A percentile compares a stretch with the other conserved stretches of the same genome.
phyloP scores from a whole-genome alignment of 1,140 invertebrate genomes.

The Drosophila arawakana region DNA sequence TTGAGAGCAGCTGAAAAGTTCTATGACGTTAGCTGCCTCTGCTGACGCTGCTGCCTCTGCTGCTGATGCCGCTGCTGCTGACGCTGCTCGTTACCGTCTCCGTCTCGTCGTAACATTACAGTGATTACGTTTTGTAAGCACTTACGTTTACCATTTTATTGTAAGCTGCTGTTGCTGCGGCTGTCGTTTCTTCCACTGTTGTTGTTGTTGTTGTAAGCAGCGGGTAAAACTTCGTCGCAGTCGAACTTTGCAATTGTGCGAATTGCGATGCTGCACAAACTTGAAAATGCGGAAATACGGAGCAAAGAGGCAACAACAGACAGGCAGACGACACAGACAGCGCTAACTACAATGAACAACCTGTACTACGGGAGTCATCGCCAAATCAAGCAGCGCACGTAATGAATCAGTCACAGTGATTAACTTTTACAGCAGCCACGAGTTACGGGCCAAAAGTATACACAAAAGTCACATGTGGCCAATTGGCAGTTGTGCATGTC shows the following conservation, averaged over 20 bases:
- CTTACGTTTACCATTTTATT: conserved; percentile 73
- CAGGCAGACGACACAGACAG: conserved; percentile 10
- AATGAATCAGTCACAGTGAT: conserved; percentile 77
- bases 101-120: conserved; percentile 68
- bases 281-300: conserved; percentile 58
- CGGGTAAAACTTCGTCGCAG: conserved; percentile 17
- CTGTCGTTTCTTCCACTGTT: background rate
- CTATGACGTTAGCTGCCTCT: conserved; percentile 53
- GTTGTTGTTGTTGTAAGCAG: conserved; percentile 34
- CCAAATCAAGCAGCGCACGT: conserved; percentile 73
- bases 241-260: conserved; percentile 62
- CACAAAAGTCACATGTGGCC: conserved; percentile 41
- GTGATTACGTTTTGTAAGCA: conserved; percentile 78
- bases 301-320: conserved; percentile 34
- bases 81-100: conserved; percentile 34
- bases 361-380: conserved; percentile 30
- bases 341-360: conserved; percentile 20
- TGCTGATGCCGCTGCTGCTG: conserved; percentile 2
- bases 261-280: conserved; percentile 53
- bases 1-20: conserved; percentile 68
- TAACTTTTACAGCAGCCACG: conserved; percentile 62
- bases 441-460: conserved; percentile 32
- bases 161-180: conserved; percentile 38
- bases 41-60: background rate
- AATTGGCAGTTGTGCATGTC: conserved; percentile 25